These are phyloP conservation scores for Proisotoma minuta DNA, from an alignment of 2,888 invertebrate species.

Conservation along the genomic window DNA sequence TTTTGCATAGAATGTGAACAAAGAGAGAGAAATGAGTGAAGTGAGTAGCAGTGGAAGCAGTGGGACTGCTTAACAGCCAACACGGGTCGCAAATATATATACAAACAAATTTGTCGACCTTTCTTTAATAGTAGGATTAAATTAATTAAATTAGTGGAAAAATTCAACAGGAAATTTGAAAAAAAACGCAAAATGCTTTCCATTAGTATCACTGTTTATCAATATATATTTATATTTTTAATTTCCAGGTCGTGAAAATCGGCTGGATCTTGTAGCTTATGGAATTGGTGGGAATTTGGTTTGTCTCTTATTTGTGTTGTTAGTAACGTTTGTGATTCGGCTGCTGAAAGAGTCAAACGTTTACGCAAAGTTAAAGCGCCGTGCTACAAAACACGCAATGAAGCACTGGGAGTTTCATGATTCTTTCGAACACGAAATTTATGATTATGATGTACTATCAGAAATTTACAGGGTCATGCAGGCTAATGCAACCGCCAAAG, in stretches of 20 bases:
- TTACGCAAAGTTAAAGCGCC: slow-evolving; percentile 5
- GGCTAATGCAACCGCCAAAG: not conserved
- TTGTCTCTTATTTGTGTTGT: not conserved
- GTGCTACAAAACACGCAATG: not conserved
- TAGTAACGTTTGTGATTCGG: slow-evolving; percentile 10
- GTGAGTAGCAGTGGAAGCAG: too few relatives aligned
- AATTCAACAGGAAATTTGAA: too few relatives aligned
- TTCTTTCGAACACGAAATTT: slow-evolving; percentile 17
- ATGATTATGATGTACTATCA: slow-evolving; percentile 23
- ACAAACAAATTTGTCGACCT: too few relatives aligned
- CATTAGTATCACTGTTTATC: too few relatives aligned
- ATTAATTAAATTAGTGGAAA: too few relatives aligned
- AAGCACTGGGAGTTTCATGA: not conserved
- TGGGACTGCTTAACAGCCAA: too few relatives aligned
- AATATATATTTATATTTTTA: not conserved
- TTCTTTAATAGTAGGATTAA: too few relatives aligned
- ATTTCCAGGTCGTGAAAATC: not conserved
- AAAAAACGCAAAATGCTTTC: not conserved
- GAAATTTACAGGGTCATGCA: slow-evolving; percentile 11
- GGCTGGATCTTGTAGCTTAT: slow-evolving; percentile 15
- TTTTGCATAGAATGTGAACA: too few relatives aligned
- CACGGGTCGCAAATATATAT: too few relatives aligned
- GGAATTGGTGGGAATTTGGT: slow-evolving; percentile 23
- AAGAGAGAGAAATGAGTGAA: too few relatives aligned
- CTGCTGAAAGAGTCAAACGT: slow-evolving; percentile 16